phyloP scores from a whole-genome alignment of 2,888 invertebrate species.

The Trissolcus brochymenae region DNA sequence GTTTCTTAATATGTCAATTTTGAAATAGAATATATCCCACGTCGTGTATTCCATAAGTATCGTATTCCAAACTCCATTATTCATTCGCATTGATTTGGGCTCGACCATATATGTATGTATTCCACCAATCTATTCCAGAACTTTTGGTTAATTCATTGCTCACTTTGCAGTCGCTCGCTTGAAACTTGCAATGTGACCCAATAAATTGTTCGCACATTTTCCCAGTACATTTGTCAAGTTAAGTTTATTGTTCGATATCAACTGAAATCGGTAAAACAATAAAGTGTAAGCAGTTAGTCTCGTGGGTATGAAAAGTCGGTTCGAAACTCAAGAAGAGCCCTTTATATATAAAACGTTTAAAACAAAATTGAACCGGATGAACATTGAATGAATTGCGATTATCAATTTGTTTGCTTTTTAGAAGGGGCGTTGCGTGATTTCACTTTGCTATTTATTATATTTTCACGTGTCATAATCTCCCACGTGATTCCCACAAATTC shows the following conservation, averaged over 20 bases:
- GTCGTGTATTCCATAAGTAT: constrained; percentile 6
- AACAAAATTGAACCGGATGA: too few species aligned
- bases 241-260: too few species aligned
- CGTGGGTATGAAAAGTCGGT: too few species aligned
- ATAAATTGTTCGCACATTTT: constrained; percentile 9
- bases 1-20: not conserved
- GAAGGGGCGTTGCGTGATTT: too few species aligned
- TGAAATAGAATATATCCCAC: not conserved
- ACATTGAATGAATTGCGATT: too few species aligned
- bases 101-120: not conserved
- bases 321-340: too few species aligned
- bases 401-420: too few species aligned
- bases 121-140: constrained; percentile 4
- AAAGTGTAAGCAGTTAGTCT: too few species aligned
- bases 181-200: constrained; percentile 9
- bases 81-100: constrained; percentile 5
- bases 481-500: not conserved
- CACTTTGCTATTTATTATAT: constrained; percentile 1
- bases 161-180: constrained; percentile 6
- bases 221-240: too few species aligned
- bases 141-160: constrained; percentile 11
- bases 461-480: not conserved
- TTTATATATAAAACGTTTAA: too few species aligned
- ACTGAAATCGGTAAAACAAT: too few species aligned
- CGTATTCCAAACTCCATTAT: constrained; percentile 12